Conservation (phyloP, 2,888 invertebrate species). For the Trissonchulus latispiculum region DNA sequence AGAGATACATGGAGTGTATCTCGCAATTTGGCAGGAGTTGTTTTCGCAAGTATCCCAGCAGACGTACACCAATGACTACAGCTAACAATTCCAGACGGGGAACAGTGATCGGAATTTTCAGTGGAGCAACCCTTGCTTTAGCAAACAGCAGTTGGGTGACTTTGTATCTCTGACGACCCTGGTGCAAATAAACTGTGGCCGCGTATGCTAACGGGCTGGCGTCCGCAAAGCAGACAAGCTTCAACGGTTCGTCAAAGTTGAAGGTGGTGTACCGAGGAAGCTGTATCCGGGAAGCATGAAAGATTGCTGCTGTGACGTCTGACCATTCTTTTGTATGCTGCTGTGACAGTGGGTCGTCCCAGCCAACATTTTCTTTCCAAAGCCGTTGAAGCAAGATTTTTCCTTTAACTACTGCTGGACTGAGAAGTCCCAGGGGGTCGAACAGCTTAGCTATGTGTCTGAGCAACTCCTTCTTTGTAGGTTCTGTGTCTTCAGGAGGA, state of each 20-base stretch:
- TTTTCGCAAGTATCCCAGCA: not conserved
- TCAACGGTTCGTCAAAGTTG: no score
- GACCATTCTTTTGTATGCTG: not conserved
- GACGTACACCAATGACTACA: no score
- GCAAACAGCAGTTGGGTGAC: conserved; percentile 4
- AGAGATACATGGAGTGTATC: not conserved
- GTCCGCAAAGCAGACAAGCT: not conserved
- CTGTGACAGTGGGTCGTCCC: conserved; percentile 1
- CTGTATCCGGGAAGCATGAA: no score
- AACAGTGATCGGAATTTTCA: not conserved
- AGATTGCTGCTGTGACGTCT: not conserved
- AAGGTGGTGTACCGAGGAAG: no score
- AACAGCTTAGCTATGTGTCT: not conserved
- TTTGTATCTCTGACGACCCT: not conserved
- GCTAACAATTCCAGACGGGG: no score
- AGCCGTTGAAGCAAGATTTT: conserved; percentile 5
- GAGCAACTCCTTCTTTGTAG: not conserved
- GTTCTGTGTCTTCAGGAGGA: not conserved
- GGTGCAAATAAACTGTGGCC: not conserved
- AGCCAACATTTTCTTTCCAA: conserved; percentile 13
- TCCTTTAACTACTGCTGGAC: conserved; percentile 1
- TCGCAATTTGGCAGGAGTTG: not conserved
- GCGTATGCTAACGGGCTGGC: not conserved
- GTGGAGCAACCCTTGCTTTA: conserved; percentile 2
- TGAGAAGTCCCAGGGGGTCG: conserved; percentile 8